These are phyloP conservation scores for Neotoxoptera formosana DNA, from an alignment of 1,140 invertebrate species.

Conservation along the genomic window DNA sequence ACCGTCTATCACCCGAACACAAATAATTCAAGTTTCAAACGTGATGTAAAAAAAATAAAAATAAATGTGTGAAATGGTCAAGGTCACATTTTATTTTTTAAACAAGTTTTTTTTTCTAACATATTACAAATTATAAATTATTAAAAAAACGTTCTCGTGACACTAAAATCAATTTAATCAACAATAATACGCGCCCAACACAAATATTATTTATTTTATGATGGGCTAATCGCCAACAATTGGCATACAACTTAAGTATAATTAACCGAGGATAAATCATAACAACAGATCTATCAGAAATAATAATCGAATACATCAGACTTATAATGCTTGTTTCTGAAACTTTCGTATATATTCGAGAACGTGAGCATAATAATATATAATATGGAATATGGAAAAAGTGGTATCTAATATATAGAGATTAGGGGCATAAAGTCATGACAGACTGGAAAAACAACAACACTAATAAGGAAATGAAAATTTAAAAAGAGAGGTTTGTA, in stretches of 20 bases:
- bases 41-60: not conserved
- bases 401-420: not conserved
- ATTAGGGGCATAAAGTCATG: not conserved
- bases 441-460: not conserved
- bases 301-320: not conserved
- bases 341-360: not conserved
- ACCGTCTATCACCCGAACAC: not conserved
- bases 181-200: not conserved
- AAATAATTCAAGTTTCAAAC: not conserved
- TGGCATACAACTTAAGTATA: not conserved
- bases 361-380: not conserved
- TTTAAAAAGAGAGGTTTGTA: not conserved
- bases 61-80: not conserved
- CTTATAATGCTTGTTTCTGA: not conserved
- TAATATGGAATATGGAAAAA: not conserved
- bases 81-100: not conserved
- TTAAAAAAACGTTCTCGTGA: not conserved
- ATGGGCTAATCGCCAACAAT: not conserved
- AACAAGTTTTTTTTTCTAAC: conserved; percentile 1
- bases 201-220: conserved; percentile 2
- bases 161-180: not conserved
- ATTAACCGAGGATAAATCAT: not conserved
- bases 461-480: not conserved
- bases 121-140: not conserved
- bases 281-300: not conserved